Conservation (phyloP, 2,113 vertebrate species). For the Leucosticte australis region DNA sequence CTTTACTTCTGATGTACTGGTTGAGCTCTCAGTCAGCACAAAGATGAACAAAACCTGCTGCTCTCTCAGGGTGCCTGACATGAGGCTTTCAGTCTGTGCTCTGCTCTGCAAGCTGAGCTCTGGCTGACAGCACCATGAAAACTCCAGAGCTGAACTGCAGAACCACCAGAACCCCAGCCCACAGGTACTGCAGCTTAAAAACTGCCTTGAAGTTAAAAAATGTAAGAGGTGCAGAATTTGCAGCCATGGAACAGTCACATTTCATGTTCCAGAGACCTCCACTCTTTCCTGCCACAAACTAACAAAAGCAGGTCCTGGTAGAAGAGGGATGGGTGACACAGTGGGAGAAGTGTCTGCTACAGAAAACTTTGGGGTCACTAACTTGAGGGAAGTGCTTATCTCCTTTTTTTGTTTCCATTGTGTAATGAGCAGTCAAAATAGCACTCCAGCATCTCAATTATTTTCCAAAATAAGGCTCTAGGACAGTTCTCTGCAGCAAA, state of each 20-base stretch:
- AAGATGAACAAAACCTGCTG: background rate
- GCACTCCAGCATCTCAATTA: background rate
- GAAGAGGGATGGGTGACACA: background rate
- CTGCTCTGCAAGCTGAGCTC: background rate
- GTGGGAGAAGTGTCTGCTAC: background rate
- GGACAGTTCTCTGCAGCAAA: background rate
- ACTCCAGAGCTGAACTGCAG: accelerated
- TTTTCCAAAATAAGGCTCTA: background rate
- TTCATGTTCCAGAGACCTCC: background rate
- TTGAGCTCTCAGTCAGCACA: background rate
- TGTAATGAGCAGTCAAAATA: background rate
- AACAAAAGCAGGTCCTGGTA: background rate
- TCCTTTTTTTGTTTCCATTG: constrained; percentile 23
- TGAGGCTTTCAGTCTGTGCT: background rate
- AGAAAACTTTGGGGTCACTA: background rate
- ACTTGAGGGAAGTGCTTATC: background rate
- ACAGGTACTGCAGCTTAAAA: background rate
- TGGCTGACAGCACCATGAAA: background rate
- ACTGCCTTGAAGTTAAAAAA: background rate
- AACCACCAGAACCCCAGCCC: background rate
- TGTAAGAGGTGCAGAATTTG: background rate
- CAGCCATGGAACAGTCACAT: background rate
- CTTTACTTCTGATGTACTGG: background rate
- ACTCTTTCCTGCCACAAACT: background rate
- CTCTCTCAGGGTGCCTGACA: background rate